Evolutionary conservation across 2,888 invertebrate species (phyloP).

Genomic region (Dynastes hyllus): DNA sequence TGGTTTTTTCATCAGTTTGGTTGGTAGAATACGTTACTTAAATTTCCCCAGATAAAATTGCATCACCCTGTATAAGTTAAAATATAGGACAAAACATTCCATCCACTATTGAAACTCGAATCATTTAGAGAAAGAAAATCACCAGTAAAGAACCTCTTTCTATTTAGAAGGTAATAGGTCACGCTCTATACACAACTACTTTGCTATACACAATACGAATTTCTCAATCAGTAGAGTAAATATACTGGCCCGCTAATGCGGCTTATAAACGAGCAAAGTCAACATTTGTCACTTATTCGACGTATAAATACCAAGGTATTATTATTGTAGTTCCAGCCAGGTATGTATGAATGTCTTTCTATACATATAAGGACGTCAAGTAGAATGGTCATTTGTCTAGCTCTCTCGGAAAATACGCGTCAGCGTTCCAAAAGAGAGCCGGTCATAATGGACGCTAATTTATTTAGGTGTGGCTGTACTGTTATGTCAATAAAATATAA

Average conservation of each 20-base stretch:
- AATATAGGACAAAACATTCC: too few relatives aligned
- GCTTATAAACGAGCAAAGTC: not conserved
- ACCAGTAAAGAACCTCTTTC: too few relatives aligned
- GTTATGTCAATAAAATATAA: constrained; percentile 2
- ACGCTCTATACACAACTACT: too few relatives aligned
- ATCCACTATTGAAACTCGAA: too few relatives aligned
- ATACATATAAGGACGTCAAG: not conserved
- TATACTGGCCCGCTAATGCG: not conserved
- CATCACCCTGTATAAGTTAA: too few relatives aligned
- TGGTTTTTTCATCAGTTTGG: too few relatives aligned
- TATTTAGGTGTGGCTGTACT: constrained; percentile 1
- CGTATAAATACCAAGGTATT: not conserved
- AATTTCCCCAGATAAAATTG: too few relatives aligned
- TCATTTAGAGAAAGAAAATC: too few relatives aligned
- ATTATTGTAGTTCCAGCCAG: too few relatives aligned
- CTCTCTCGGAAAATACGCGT: not conserved
- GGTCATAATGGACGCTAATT: not conserved
- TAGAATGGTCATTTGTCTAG: constrained; percentile 6
- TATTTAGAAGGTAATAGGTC: too few relatives aligned
- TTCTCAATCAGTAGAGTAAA: constrained; percentile 8
- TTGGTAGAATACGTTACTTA: too few relatives aligned
- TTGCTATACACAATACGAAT: not conserved
- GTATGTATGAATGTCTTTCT: too few relatives aligned
- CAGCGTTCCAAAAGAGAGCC: not conserved
- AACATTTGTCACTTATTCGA: constrained; percentile 3